Evolutionary conservation across 2,113 vertebrate species (phyloP).

Genomic region (Anser cygnoides): DNA sequence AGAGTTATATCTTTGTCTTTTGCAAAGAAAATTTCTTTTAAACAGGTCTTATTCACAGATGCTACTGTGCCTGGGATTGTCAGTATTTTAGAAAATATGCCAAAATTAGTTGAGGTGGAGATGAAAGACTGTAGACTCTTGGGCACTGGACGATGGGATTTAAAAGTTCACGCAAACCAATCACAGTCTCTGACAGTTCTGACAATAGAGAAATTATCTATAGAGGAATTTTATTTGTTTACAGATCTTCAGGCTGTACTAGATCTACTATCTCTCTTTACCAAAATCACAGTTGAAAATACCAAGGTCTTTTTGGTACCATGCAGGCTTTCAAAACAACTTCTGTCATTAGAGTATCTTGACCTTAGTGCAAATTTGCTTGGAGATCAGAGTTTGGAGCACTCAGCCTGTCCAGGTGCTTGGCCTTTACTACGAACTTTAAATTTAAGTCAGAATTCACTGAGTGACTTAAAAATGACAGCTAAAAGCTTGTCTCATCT

Average conservation of each 20-base stretch:
- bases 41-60: conserved; percentile 55
- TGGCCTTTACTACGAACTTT: conserved; percentile 72
- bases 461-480: conserved; percentile 55
- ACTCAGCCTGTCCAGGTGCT: conserved; percentile 53
- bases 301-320: conserved; percentile 57
- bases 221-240: conserved; percentile 64
- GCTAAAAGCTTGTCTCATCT: conserved; percentile 67
- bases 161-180: neutral
- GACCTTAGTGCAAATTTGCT: conserved; percentile 65
- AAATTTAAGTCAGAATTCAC: conserved; percentile 79
- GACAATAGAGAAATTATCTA: conserved; percentile 7
- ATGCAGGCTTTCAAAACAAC: conserved; percentile 22
- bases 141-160: conserved; percentile 63
- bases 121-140: conserved; percentile 62
- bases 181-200: conserved; percentile 6
- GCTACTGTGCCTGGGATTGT: neutral
- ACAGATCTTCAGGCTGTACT: neutral
- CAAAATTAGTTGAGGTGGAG: conserved; percentile 45
- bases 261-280: no score
- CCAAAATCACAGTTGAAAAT: no score
- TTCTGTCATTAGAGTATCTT: no score
- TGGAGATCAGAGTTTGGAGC: conserved; percentile 46
- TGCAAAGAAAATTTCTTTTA: conserved; percentile 62
- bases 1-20: neutral
- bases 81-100: neutral